These are phyloP conservation scores for Phrynosoma platyrhinos DNA, from an alignment of 2,113 vertebrate species.

Conservation along the genomic window DNA sequence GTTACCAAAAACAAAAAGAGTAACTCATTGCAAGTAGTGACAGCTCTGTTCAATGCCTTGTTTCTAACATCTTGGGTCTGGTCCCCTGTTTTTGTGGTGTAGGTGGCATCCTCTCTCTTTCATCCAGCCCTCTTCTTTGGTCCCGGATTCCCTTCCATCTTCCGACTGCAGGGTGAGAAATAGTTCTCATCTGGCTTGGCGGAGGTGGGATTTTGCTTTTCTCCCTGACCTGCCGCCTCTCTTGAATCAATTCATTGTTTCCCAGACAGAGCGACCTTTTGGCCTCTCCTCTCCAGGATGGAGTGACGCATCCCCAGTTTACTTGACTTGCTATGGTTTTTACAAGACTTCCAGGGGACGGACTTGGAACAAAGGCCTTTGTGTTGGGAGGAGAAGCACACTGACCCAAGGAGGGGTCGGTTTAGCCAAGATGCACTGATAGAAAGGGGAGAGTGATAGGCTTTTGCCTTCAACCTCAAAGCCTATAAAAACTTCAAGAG, in stretches of 20 bases:
- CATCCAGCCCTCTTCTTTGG: too few relatives aligned
- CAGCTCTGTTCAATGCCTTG: too few relatives aligned
- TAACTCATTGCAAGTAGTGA: too few relatives aligned
- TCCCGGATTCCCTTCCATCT: not conserved
- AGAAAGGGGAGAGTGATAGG: too few relatives aligned
- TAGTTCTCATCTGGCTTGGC: not conserved
- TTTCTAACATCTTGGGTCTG: too few relatives aligned
- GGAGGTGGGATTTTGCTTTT: not conserved
- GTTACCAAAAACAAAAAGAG: too few relatives aligned
- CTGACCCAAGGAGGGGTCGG: not conserved
- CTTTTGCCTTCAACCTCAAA: too few relatives aligned
- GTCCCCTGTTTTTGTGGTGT: too few relatives aligned
- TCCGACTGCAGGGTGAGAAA: not conserved
- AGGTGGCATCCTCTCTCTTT: too few relatives aligned
- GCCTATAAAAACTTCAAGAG: too few relatives aligned
- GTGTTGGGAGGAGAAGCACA: not conserved
- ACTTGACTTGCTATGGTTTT: not conserved
- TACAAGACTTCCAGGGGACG: not conserved
- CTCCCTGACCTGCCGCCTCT: not conserved
- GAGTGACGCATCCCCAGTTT: slow-evolving; percentile 8
- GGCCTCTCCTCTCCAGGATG: not conserved
- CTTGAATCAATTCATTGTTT: slow-evolving; percentile 6
- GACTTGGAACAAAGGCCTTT: not conserved
- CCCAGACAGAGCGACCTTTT: not conserved
- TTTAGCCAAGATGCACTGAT: too few relatives aligned